phyloP scores from a whole-genome alignment of 1,140 invertebrate genomes.

The Hylyphantes graminicola region DNA sequence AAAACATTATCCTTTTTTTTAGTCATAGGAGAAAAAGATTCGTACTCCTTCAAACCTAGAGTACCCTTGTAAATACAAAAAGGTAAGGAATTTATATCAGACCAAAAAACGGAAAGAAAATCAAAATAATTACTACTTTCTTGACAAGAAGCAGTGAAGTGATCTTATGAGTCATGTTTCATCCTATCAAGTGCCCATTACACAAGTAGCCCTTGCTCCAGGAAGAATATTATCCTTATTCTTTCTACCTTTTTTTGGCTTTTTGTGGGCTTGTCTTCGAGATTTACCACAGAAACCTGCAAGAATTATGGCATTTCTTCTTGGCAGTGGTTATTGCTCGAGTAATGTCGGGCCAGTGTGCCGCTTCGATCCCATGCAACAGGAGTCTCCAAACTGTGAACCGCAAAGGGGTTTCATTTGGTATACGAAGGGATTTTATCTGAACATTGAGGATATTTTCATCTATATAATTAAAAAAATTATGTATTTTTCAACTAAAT shows the following conservation, averaged over 20 bases:
- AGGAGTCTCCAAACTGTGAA: no score
- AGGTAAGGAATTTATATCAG: no score
- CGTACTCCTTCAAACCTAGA: no score
- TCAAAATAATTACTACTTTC: slow-evolving; percentile 11
- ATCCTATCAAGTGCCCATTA: slow-evolving; percentile 50
- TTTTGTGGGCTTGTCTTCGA: slow-evolving; percentile 35
- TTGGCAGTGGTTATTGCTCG: slow-evolving; percentile 37
- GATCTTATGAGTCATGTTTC: slow-evolving; percentile 55
- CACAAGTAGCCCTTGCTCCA: slow-evolving; percentile 29
- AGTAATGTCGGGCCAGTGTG: not conserved
- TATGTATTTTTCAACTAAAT: no score
- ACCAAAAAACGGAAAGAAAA: not conserved
- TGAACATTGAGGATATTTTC: no score
- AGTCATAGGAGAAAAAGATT: no score
- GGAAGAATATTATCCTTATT: slow-evolving; percentile 49
- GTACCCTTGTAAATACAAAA: no score
- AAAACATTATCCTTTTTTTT: no score
- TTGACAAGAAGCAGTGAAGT: slow-evolving; percentile 41
- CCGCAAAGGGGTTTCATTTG: no score
- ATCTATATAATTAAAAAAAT: no score
- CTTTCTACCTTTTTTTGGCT: slow-evolving; percentile 14
- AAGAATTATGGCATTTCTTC: slow-evolving; percentile 50
- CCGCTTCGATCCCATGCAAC: no score
- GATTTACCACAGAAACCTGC: slow-evolving; percentile 26
- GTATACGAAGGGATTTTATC: no score